phyloP scores from a whole-genome alignment of 2,888 invertebrate species.

The Ctenicera cuprea region DNA sequence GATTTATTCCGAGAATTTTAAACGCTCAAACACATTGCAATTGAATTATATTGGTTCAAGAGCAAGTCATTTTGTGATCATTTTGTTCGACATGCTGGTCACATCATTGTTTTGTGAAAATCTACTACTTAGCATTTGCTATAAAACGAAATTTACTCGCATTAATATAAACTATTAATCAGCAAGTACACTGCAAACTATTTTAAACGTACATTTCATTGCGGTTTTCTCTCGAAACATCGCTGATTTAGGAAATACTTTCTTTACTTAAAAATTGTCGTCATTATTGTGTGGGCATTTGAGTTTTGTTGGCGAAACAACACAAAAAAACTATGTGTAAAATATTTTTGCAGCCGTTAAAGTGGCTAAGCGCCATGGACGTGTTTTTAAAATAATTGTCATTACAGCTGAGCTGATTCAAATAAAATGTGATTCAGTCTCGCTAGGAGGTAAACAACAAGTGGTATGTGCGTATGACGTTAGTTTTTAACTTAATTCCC shows the following conservation, averaged over 20 bases:
- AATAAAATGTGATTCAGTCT: constrained; percentile 35
- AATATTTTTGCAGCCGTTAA: neutral
- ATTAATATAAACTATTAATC: too few relatives aligned
- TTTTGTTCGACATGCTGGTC: neutral
- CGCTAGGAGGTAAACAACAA: constrained; percentile 25
- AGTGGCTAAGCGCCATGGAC: constrained; percentile 20
- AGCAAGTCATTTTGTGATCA: neutral
- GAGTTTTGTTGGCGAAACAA: neutral
- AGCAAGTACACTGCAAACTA: too few relatives aligned
- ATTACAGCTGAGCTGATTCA: constrained; percentile 28
- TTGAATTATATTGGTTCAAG: neutral
- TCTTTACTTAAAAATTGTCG: too few relatives aligned
- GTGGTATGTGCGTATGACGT: constrained; percentile 28
- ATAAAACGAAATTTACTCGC: neutral
- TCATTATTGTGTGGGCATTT: too few relatives aligned
- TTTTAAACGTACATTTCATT: too few relatives aligned
- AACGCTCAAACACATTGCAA: neutral
- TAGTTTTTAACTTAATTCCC: neutral
- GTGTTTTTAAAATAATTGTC: constrained; percentile 34
- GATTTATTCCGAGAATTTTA: constrained; percentile 23
- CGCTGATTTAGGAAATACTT: too few relatives aligned
- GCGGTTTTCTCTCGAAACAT: too few relatives aligned
- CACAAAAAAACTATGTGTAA: neutral
- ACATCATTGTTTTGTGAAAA: too few relatives aligned
- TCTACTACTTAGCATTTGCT: neutral